Evolutionary conservation across 2,888 invertebrate genomes (phyloP).

Genomic region (Hoplodrina blanda): DNA sequence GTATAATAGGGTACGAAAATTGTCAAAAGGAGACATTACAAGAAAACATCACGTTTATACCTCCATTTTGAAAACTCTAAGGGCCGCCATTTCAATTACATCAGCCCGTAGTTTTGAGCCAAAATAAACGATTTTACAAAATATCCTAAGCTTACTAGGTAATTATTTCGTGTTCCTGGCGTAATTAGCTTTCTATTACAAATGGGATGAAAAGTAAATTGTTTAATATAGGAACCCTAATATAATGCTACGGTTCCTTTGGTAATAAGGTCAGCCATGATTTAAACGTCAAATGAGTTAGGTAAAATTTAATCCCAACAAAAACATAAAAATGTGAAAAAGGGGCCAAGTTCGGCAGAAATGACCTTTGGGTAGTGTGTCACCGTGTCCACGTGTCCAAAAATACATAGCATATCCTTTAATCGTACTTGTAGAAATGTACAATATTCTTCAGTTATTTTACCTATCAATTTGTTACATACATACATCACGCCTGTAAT

Average conservation of each 20-base stretch:
- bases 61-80: constrained; percentile 23
- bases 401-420: too few species aligned
- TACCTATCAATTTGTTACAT: too few species aligned
- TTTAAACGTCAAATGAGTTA: constrained; percentile 36
- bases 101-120: constrained; percentile 30
- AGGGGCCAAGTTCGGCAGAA: too few species aligned
- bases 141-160: constrained; percentile 53
- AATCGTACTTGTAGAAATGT: too few species aligned
- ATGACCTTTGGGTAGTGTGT: too few species aligned
- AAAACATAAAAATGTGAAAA: too few species aligned
- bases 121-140: constrained; percentile 45
- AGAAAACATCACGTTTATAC: constrained; percentile 29
- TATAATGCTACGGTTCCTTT: constrained; percentile 24
- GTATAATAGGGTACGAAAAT: not conserved
- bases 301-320: constrained; percentile 7
- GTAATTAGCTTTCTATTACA: constrained; percentile 65
- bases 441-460: too few species aligned
- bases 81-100: constrained; percentile 41
- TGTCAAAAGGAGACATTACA: constrained; percentile 20
- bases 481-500: too few species aligned
- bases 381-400: too few species aligned
- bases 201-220: constrained; percentile 53
- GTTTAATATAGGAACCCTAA: constrained; percentile 45
- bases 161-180: constrained; percentile 55
- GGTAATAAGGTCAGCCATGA: constrained; percentile 4